phyloP scores from a whole-genome alignment of 1,140 invertebrate species.

The Papilio polytes region DNA sequence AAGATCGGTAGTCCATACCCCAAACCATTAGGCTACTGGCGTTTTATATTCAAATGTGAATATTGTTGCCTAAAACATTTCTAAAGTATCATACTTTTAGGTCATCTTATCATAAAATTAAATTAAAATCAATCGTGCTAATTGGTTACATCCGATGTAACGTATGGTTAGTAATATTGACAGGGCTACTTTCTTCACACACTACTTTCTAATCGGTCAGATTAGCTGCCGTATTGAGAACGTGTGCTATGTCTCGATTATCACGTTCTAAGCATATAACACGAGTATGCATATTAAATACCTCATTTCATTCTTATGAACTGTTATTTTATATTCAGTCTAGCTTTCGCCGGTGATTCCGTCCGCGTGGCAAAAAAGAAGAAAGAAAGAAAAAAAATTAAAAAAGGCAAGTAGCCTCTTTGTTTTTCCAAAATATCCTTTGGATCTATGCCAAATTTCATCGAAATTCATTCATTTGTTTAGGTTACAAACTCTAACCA shows the following conservation, averaged over 20 bases:
- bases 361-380: no score
- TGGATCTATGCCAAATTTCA: no score
- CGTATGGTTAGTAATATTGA: not conserved
- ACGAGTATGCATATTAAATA: not conserved
- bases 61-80: not conserved
- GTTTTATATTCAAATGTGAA: not conserved
- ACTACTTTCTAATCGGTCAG: conserved; percentile 46
- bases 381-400: no score
- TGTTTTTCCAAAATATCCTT: no score
- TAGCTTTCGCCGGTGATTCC: no score
- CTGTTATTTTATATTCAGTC: not conserved
- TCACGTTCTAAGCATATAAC: conserved; percentile 1
- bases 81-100: not conserved
- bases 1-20: no score
- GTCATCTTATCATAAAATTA: not conserved
- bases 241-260: conserved; percentile 11
- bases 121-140: conserved; percentile 15
- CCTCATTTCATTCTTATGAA: not conserved
- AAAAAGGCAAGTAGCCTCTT: no score
- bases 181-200: conserved; percentile 46
- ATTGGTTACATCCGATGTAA: not conserved
- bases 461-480: no score
- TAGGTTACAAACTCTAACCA: no score
- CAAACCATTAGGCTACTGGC: no score
- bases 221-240: conserved; percentile 34